These are phyloP conservation scores for Syngnathus scovelli DNA, from an alignment of 2,113 vertebrate species.

Conservation along the genomic window DNA sequence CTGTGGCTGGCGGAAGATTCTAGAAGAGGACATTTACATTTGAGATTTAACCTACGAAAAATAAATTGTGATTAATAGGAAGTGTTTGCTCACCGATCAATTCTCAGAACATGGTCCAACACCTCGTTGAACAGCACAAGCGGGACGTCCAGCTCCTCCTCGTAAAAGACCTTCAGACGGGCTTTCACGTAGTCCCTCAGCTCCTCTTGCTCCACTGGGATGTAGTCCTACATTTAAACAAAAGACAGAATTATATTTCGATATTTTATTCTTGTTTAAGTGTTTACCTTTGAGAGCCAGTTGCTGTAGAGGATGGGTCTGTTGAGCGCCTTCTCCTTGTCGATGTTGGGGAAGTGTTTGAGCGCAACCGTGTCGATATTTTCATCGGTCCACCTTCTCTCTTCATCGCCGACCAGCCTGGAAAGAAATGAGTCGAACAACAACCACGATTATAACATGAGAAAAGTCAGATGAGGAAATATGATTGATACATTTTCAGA, in stretches of 20 bases:
- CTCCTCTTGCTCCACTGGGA: slow-evolving; percentile 98
- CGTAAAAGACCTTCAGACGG: slow-evolving; percentile 96
- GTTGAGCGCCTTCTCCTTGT: slow-evolving; percentile 88
- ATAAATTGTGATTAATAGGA: background rate
- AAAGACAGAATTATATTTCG: background rate
- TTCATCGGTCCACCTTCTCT: slow-evolving; percentile 97
- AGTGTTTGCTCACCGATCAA: slow-evolving; percentile 80
- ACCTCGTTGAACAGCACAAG: slow-evolving; percentile 98
- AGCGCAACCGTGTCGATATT: slow-evolving; percentile 92
- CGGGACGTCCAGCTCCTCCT: slow-evolving; percentile 95
- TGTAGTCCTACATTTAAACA: slow-evolving; percentile 81
- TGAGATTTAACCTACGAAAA: background rate
- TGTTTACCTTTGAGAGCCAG: slow-evolving; percentile 92
- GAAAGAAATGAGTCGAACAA: background rate
- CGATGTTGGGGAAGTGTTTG: slow-evolving; percentile 97
- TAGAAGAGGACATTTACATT: slow-evolving; percentile 32
- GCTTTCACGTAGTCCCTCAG: slow-evolving; percentile 97
- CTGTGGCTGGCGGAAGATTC: slow-evolving; percentile 98
- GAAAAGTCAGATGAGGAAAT: background rate
- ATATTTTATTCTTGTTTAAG: background rate
- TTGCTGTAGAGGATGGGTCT: slow-evolving; percentile 97
- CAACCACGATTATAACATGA: background rate
- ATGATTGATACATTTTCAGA: background rate
- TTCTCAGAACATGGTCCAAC: slow-evolving; percentile 92
- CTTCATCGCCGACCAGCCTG: slow-evolving; percentile 94